These are phyloP conservation scores for Prenolepis imparis DNA, from an alignment of 2,888 invertebrate genomes.

Conservation along the genomic window DNA sequence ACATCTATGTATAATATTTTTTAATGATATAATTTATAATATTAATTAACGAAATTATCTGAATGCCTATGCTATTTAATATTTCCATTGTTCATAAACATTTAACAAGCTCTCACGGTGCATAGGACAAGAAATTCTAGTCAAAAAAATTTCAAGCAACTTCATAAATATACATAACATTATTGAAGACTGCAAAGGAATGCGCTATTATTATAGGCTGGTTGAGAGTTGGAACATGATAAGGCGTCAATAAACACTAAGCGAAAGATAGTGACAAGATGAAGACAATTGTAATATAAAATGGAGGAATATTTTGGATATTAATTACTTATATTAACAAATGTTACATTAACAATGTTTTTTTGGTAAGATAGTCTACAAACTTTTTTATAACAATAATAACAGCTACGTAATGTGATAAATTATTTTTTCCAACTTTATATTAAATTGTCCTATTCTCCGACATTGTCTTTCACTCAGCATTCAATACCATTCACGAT, in stretches of 20 bases:
- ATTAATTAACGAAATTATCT: slow-evolving; percentile 9
- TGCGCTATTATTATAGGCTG: background rate
- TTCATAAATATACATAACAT: slow-evolving; percentile 2
- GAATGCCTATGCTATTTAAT: background rate
- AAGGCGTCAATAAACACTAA: background rate
- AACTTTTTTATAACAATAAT: background rate
- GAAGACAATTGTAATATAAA: background rate
- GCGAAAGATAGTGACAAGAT: background rate
- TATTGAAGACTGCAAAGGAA: background rate
- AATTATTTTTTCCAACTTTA: background rate
- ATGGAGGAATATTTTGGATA: background rate
- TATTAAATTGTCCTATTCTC: background rate
- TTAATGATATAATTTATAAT: background rate
- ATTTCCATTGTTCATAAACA: slow-evolving; percentile 14
- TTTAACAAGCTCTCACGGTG: background rate
- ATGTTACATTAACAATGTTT: background rate
- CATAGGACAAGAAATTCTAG: slow-evolving; percentile 62
- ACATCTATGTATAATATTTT: slow-evolving; percentile 14
- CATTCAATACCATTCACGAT: background rate
- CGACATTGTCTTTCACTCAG: background rate
- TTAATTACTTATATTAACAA: background rate
- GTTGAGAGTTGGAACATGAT: background rate
- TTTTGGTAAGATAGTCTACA: background rate
- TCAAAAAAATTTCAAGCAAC: slow-evolving; percentile 45
- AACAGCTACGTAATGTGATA: background rate